These are phyloP conservation scores for Octomys mimax DNA, from an alignment of 2,797 vertebrate genomes.

Conservation along the genomic window DNA sequence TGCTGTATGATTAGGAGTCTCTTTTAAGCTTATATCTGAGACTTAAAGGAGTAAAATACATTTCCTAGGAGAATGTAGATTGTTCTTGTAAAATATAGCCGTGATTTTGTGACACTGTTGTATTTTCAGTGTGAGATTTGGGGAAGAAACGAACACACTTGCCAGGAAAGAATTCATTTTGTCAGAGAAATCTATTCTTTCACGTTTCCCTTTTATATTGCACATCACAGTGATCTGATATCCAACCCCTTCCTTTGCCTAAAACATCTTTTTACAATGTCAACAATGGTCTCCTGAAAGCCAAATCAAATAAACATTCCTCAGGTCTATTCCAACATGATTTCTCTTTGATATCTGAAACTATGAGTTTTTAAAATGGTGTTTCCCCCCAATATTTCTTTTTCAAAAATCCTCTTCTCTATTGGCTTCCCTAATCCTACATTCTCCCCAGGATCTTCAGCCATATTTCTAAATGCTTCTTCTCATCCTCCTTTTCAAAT, in stretches of 20 bases:
- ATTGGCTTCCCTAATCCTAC: background rate
- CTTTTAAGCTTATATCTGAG: background rate
- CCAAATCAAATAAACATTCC: constrained; percentile 8
- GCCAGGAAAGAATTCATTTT: constrained; percentile 1
- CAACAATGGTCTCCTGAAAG: background rate
- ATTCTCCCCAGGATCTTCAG: background rate
- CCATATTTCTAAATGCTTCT: background rate
- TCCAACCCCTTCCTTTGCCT: background rate
- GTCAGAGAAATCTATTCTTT: background rate
- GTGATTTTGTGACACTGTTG: background rate
- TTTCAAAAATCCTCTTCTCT: background rate
- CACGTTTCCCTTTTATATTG: background rate
- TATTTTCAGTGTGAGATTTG: background rate
- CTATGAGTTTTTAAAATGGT: background rate
- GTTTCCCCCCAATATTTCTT: background rate
- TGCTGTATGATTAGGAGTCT: background rate
- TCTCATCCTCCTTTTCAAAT: background rate
- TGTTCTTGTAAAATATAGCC: background rate
- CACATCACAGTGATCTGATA: background rate
- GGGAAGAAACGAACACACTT: background rate
- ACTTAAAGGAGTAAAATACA: background rate
- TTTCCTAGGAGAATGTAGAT: no score
- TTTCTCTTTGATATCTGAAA: constrained; percentile 58
- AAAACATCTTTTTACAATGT: background rate
- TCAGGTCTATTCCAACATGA: background rate